Base-by-base conservation (phyloP, 2,888 invertebrate genomes). In the Trichacis sp. region DNA sequence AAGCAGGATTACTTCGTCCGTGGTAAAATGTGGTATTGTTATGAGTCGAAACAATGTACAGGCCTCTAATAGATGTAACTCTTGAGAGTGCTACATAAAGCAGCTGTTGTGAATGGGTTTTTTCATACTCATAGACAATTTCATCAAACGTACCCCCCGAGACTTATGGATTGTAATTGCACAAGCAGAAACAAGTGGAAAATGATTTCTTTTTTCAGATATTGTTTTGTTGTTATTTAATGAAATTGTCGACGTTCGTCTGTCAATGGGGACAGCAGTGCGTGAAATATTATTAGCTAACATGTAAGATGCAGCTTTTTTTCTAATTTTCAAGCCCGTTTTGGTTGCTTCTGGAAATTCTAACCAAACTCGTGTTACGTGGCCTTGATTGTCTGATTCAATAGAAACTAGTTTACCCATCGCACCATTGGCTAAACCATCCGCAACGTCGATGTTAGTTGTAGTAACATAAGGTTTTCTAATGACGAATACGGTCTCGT, bases 391-490 rank as follows among this genome's bases (percentile, higher is more conserved):
- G 33, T 45, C 55, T 30, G 24, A 20, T 56, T 77, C 77, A 33
- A 80, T 68, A 58, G 72, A 65, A n/a, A 36, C 48, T 48, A 79
- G 69, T 64, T 65, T 71, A 17, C 77, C 77, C 42, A 72, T 63
- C 17, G 75, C 75, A 19, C 78, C 76, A 68, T 80, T 80, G 5
- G 72, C 75, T 47, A 78, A 71, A 17, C 79, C 78, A 72, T 81
- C 77, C 40, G 64, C 12, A 1, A 81, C 77, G 51, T 77, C 77
- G 5, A 80, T 76, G 52, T 78, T 79, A 12, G 75, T 75, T 33
- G 76, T 75, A 11, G 77, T 76, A 18, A 78, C 70, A 55, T 78
- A 60, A 40, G 19, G 38, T 36, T 64, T 64, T 24, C 58, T 47
- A 18, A 53, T 18, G 18, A 68, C 66, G 12, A 73, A 69, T 17